A percentile compares a stretch with the other conserved stretches of the same genome.
Evolutionary conservation across 2,797 vertebrate species (phyloP).

Genomic region (Prionace glauca): DNA sequence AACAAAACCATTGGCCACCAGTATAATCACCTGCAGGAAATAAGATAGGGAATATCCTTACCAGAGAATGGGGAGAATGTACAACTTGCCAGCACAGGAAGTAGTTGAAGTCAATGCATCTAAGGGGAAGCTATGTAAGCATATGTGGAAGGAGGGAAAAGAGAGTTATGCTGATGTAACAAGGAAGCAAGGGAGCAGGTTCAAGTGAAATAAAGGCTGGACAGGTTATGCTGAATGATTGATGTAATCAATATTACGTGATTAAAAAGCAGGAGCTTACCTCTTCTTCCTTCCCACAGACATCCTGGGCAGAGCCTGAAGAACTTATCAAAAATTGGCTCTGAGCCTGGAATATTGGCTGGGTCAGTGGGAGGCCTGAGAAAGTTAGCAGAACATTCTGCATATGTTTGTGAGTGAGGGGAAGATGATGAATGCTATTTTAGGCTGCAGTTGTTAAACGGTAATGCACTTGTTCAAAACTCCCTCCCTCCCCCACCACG

Average conservation of each 20-base stretch:
- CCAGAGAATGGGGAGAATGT: too few species aligned
- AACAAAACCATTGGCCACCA: too few species aligned
- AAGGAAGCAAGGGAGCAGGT: too few species aligned
- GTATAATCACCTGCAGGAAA: too few species aligned
- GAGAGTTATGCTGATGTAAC: too few species aligned
- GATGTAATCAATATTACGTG: background rate
- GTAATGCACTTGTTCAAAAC: background rate
- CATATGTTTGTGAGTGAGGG: background rate
- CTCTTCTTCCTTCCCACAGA: background rate
- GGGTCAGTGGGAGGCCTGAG: background rate
- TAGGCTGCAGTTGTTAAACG: background rate
- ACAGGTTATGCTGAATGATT: too few species aligned
- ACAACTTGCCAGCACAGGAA: too few species aligned
- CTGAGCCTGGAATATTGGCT: background rate
- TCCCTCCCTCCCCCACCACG: background rate
- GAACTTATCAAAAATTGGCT: background rate
- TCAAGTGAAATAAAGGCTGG: background rate
- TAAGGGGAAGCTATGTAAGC: background rate
- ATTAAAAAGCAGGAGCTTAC: background rate
- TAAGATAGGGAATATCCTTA: too few species aligned
- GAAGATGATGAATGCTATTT: background rate
- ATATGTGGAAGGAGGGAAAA: too few species aligned
- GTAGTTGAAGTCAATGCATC: too few species aligned
- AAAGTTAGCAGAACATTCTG: background rate
- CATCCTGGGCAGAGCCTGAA: background rate